Percentiles rank a stretch among this genome's conserved stretches.
These are phyloP conservation scores for Asbolus verrucosus DNA, from an alignment of 1,140 invertebrate genomes.

Conservation along the genomic window DNA sequence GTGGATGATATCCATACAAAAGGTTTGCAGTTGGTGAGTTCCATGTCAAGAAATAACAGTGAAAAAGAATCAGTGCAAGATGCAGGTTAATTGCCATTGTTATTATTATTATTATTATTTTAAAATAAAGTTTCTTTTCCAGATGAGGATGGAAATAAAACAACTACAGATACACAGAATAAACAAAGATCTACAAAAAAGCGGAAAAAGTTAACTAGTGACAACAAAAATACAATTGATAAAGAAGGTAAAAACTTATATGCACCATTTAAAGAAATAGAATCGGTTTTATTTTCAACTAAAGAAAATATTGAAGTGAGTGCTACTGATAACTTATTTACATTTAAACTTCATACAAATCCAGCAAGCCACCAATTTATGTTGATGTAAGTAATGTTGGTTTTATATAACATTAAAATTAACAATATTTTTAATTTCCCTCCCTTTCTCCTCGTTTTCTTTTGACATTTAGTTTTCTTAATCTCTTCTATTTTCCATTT, in stretches of 20 bases:
- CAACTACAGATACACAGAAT: background rate
- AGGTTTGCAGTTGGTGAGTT: constrained; percentile 81
- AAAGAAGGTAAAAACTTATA: constrained; percentile 45
- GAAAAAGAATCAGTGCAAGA: constrained; percentile 50
- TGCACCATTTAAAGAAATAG: constrained; percentile 50
- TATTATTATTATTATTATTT: too few relatives aligned
- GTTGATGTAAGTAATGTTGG: constrained; percentile 57
- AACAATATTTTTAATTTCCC: too few relatives aligned
- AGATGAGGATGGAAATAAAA: constrained; percentile 25
- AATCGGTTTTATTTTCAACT: constrained; percentile 51
- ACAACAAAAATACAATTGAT: constrained; percentile 48
- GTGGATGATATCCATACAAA: constrained; percentile 84
- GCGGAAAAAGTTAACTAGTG: constrained; percentile 46
- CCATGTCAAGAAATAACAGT: constrained; percentile 69
- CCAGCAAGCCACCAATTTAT: constrained; percentile 52
- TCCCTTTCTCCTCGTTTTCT: too few relatives aligned
- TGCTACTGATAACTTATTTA: constrained; percentile 55
- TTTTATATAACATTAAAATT: background rate
- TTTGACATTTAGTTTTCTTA: too few relatives aligned
- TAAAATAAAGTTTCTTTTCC: background rate
- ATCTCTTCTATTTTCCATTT: too few relatives aligned
- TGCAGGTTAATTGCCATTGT: too few relatives aligned
- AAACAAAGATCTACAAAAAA: constrained; percentile 64
- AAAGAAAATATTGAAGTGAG: constrained; percentile 49
- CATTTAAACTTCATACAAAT: constrained; percentile 52